Base-by-base conservation (phyloP, 2,888 invertebrate species). In the Drosophila ustulata region DNA sequence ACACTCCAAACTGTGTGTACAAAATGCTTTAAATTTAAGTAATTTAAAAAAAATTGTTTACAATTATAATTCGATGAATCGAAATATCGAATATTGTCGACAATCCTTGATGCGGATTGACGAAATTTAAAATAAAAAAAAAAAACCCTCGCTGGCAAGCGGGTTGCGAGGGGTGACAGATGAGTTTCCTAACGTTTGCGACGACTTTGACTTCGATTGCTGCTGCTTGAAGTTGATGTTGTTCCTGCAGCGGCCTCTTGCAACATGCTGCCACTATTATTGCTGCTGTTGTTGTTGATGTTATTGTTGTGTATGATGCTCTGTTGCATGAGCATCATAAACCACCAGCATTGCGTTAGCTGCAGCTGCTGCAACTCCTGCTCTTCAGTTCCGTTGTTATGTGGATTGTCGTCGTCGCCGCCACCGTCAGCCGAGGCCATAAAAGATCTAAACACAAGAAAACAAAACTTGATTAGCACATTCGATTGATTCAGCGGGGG, bases 321-420 rank as follows among this genome's bases (percentile, higher is more conserved):
- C 73, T 91, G 91, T 66, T 91, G 91, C 85, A 91, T 90, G 67
- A 91, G 86, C 78, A 91, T 79, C 85, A 90, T 90, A 65, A 91
- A 90, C 91, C 91, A 91, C 91, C 91, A 83, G 47, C 86, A 91
- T 61, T 91, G 90, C n/a, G 90, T 91, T 37, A 91, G 78, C 53
- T 88, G 89, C 55, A 90, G 51, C 76, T 89, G 87, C 51, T 83
- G 81, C 70, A 75, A 37, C 34, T 75, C 75, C 41, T 66, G 74
- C 37, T 63, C 47, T 52, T 66, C 56, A 9, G 11, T 56, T 55
- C 53, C 71, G 72, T 51, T 37, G 37, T 30, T 55, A 43, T 41
- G 70, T 57, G 64, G 69, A 69, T 66, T 73, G 61, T 75, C 75
- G 66, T 25, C 66, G 26, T 46, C 62, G 28, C 9, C 57, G 26